A percentile compares a stretch with the other conserved stretches of the same genome.
phyloP scores from a whole-genome alignment of 2,797 vertebrate species.

The Babyrousa celebensis region DNA sequence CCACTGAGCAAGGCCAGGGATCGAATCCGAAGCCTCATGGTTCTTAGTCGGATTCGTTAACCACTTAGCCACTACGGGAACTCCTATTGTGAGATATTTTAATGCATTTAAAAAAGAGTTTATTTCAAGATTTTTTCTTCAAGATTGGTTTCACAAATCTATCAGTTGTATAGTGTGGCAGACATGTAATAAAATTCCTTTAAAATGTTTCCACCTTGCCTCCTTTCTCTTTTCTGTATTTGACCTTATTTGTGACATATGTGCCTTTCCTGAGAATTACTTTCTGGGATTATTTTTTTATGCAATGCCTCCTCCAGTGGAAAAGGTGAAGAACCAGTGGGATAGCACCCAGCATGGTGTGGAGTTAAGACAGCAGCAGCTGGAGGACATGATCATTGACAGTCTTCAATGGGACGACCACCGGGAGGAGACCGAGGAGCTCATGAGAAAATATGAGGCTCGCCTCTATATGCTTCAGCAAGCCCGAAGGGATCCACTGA shows the following conservation, averaged over 20 bases:
- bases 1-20: too few species aligned
- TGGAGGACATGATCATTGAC: conserved; percentile 95
- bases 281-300: not conserved
- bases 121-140: not conserved
- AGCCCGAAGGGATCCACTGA: conserved; percentile 93
- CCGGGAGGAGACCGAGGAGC: conserved; percentile 93
- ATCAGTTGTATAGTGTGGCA: not conserved
- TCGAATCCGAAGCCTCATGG: too few species aligned
- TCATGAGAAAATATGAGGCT: conserved; percentile 95
- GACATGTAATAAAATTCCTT: not conserved
- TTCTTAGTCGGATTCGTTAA: too few species aligned
- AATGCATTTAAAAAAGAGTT: conserved; percentile 32
- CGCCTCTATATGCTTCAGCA: conserved; percentile 94
- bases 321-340: conserved; percentile 97
- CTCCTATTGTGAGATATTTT: not conserved
- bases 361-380: conserved; percentile 95
- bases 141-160: not conserved
- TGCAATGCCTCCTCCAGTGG: conserved; percentile 91
- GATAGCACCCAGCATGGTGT: conserved; percentile 96
- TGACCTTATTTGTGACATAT: not conserved
- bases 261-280: not conserved
- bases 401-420: conserved; percentile 96
- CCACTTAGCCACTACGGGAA: too few species aligned
- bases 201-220: not conserved
- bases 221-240: not conserved